Conservation (phyloP, 2,797 vertebrate species). For the Molossus molossus region DNA sequence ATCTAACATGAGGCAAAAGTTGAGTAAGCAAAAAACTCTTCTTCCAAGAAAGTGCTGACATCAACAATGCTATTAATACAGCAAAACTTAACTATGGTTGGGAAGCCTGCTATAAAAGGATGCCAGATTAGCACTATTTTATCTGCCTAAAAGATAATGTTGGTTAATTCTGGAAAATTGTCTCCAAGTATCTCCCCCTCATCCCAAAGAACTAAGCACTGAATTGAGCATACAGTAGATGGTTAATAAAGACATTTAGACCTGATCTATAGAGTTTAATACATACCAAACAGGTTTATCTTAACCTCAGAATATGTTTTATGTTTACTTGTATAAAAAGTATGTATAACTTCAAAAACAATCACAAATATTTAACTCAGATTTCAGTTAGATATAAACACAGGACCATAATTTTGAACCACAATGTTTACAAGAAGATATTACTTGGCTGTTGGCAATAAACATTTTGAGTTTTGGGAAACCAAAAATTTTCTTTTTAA, state of each 20-base stretch:
- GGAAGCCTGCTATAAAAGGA: slow-evolving; percentile 40
- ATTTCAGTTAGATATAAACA: slow-evolving; percentile 41
- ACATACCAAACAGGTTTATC: background rate
- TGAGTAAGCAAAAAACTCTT: slow-evolving; percentile 76
- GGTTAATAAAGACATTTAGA: background rate
- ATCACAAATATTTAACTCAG: background rate
- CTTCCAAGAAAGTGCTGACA: slow-evolving; percentile 75
- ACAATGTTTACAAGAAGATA: slow-evolving; percentile 6
- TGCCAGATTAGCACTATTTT: background rate
- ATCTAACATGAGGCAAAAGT: slow-evolving; percentile 71
- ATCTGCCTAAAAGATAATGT: slow-evolving; percentile 9
- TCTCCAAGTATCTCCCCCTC: background rate
- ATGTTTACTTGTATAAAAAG: background rate
- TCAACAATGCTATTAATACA: slow-evolving; percentile 27
- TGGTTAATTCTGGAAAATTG: slow-evolving; percentile 64
- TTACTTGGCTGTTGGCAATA: background rate
- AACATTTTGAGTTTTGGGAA: slow-evolving; percentile 48
- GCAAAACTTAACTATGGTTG: background rate
- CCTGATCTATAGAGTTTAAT: background rate
- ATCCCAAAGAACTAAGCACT: background rate
- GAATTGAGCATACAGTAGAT: background rate
- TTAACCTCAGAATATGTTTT: background rate
- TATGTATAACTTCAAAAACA: background rate
- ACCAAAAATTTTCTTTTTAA: slow-evolving; percentile 53
- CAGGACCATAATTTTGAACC: background rate